Conservation (phyloP, 1,140 invertebrate species). For the Mya arenaria region DNA sequence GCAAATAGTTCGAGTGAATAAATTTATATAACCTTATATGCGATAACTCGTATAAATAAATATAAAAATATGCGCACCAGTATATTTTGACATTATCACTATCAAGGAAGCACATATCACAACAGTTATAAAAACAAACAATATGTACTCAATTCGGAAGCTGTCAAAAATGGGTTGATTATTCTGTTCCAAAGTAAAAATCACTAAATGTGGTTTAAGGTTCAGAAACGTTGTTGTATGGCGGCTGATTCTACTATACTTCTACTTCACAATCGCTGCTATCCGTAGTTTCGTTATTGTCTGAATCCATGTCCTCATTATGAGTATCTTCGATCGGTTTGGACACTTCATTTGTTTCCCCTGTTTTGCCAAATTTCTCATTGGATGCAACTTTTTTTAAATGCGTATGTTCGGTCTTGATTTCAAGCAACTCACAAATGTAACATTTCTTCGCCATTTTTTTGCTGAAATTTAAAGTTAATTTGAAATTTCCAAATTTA, state of each 20-base stretch:
- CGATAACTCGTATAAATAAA: no score
- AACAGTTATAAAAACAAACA: no score
- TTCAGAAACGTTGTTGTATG: not conserved
- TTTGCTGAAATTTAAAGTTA: slow-evolving; percentile 32
- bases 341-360: not conserved
- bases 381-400: not conserved
- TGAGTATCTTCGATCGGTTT: not conserved
- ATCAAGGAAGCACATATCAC: no score
- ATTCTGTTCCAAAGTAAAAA: slow-evolving; percentile 12
- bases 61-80: no score
- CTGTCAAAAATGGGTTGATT: slow-evolving; percentile 37
- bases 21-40: no score
- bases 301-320: not conserved
- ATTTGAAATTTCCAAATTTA: no score
- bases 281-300: not conserved
- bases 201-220: not conserved
- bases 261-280: not conserved
- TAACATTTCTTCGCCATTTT: slow-evolving; percentile 59
- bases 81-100: no score
- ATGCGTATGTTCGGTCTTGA: slow-evolving; percentile 39
- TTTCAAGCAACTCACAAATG: slow-evolving; percentile 65
- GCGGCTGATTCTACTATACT: slow-evolving; percentile 18
- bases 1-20: no score
- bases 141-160: no score
- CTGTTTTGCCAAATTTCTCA: not conserved